Evolutionary conservation across 2,888 invertebrate species (phyloP).

Genomic region (Theretra japonica): DNA sequence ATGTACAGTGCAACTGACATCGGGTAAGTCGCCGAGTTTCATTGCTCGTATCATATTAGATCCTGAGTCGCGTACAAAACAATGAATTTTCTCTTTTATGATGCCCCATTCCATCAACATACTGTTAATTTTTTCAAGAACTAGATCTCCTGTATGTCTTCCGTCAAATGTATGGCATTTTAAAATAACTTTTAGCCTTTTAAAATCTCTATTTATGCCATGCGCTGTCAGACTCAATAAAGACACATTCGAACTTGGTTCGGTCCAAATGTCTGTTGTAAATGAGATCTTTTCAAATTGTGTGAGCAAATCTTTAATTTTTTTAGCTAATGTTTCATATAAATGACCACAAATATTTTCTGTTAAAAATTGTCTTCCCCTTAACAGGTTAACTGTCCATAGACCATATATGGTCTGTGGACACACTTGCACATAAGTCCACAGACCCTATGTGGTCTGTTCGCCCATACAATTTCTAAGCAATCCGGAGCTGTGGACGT

Average conservation of each 20-base stretch:
- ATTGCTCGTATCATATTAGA: conserved; percentile 44
- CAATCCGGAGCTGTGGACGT: too few species aligned
- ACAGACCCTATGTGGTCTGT: too few species aligned
- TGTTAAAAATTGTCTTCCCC: conserved; percentile 42
- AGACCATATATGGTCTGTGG: too few species aligned
- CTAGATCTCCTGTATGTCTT: conserved; percentile 39
- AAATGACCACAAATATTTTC: conserved; percentile 39
- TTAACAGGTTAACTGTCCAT: too few species aligned
- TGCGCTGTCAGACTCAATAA: conserved; percentile 43
- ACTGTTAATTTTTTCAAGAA: conserved; percentile 38
- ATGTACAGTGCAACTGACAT: conserved; percentile 44
- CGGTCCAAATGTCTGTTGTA: conserved; percentile 43
- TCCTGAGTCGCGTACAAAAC: conserved; percentile 41
- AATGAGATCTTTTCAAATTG: conserved; percentile 45
- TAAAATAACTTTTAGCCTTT: conserved; percentile 38
- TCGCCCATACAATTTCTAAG: too few species aligned
- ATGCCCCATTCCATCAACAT: conserved; percentile 44
- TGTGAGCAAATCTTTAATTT: conserved; percentile 40
- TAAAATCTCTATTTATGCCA: conserved; percentile 40
- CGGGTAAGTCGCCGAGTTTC: conserved; percentile 39
- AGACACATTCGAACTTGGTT: conserved; percentile 45
- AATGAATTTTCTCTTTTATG: conserved; percentile 40
- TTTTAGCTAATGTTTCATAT: conserved; percentile 39
- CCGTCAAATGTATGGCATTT: conserved; percentile 41
- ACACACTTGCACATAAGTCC: too few species aligned